Evolutionary conservation across 2,888 invertebrate species (phyloP).

Genomic region (Eristalis intricaria): DNA sequence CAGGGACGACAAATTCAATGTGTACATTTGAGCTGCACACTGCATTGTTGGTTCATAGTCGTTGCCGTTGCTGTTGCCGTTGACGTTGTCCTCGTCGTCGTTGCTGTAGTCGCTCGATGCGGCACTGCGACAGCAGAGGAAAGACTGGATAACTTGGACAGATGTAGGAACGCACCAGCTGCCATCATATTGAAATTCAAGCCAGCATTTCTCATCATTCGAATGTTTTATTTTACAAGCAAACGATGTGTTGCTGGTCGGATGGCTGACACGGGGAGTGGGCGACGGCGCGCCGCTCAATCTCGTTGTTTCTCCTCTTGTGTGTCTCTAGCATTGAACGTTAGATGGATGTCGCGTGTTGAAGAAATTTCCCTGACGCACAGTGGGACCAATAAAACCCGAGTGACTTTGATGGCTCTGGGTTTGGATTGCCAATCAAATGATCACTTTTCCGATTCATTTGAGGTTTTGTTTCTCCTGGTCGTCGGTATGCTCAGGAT

Average conservation of each 20-base stretch:
- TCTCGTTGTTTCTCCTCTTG: conserved; percentile 19
- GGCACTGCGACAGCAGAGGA: conserved; percentile 23
- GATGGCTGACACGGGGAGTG: background rate
- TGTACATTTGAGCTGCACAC: conserved; percentile 45
- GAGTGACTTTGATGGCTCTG: conserved; percentile 5
- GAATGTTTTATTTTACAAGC: conserved; percentile 56
- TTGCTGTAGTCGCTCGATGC: background rate
- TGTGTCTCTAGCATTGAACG: background rate
- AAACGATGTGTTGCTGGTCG: background rate
- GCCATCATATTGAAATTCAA: conserved; percentile 68
- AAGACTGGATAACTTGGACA: conserved; percentile 47
- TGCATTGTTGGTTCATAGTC: conserved; percentile 26
- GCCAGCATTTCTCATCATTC: conserved; percentile 64
- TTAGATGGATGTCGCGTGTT: conserved; percentile 14
- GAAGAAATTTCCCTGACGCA: conserved; percentile 8
- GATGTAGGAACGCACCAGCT: conserved; percentile 59
- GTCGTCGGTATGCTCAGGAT: background rate
- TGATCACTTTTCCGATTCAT: conserved; percentile 10
- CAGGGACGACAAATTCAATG: conserved; percentile 59
- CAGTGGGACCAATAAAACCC: conserved; percentile 23
- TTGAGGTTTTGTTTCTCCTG: background rate
- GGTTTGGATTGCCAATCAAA: conserved; percentile 6
- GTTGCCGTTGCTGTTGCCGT: conserved; percentile 10
- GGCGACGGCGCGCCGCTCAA: conserved; percentile 29
- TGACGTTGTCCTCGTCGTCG: conserved; percentile 19